Base-by-base conservation (phyloP, 2,888 invertebrate genomes). In the Nysson spinosus region DNA sequence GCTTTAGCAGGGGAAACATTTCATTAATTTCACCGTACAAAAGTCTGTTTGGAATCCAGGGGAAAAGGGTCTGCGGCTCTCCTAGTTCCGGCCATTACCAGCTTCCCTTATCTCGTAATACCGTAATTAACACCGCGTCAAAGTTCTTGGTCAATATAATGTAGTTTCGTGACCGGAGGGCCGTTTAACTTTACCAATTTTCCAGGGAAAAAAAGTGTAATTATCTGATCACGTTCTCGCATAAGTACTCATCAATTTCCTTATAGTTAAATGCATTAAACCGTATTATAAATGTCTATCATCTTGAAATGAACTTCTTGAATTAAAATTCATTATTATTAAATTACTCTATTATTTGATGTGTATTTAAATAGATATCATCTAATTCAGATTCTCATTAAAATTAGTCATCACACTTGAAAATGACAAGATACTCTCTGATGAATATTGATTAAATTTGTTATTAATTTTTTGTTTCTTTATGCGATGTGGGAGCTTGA, bases 1-100 rank as follows among this genome's bases (percentile, higher is more conserved):
- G 24, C 26, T 49, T 56, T 14, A 22, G 4, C 20, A 22, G n/a
- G 9, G n/a, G 16, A 16, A 24, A 35, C 58, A 32, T 63, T 63
- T 55, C 47, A 72, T 71, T 64, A 56, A 64, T 72, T 71, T 39
- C 7, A 1, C 3, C 3, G 7, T n/a, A 35, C 26, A 40, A 28
- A 49, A 34, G 34, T 22, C 30, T 20, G 37, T 39, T 35, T 39
- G 14, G 20, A 26, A 0, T 6, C 1, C 20, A 4, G n/a, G 7
- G 4, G 14, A 6, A 7, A 6, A 32, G 3, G 5, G 24, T 26
- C n/a, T n/a, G n/a, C n/a, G 39, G 26, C 52, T 50, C 26, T 30
- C 22, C 26, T 12, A 7, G 12, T 56, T 22, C 6, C 12, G 1
- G 5, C 30, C 26, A 35, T 64, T 64, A 51, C 1, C 9, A 11